phyloP scores from a whole-genome alignment of 2,888 invertebrate species.

The Parelbella ahira region DNA sequence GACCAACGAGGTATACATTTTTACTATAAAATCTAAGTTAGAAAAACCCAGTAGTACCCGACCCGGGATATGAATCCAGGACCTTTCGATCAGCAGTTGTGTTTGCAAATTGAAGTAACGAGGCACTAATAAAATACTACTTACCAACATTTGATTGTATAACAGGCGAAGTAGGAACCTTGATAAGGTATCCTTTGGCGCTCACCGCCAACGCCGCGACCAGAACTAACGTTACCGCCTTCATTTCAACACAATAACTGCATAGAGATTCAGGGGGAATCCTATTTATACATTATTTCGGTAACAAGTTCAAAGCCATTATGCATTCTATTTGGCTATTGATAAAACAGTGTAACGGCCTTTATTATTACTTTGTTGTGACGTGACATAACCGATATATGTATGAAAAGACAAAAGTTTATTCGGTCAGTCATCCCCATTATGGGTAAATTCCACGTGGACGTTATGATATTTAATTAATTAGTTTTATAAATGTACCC shows the following conservation, averaged over 20 bases:
- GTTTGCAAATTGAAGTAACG: no score
- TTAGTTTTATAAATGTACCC: no score
- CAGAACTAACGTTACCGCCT: slow-evolving; percentile 46
- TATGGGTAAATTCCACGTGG: background rate
- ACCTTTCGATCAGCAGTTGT: no score
- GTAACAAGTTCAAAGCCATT: slow-evolving; percentile 41
- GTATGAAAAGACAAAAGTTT: slow-evolving; percentile 40
- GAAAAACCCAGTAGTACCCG: no score
- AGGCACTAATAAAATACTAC: no score
- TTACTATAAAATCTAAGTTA: no score
- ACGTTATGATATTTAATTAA: no score
- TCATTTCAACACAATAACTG: slow-evolving; percentile 45
- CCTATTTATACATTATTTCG: slow-evolving; percentile 30
- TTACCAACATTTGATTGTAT: slow-evolving; percentile 34
- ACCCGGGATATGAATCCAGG: no score
- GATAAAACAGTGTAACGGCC: slow-evolving; percentile 56
- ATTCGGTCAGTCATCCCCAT: slow-evolving; percentile 38
- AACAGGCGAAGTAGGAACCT: slow-evolving; percentile 46
- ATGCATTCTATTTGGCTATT: slow-evolving; percentile 37
- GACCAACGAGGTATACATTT: no score
- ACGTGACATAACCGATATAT: slow-evolving; percentile 23
- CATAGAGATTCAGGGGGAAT: slow-evolving; percentile 1
- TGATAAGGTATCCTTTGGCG: slow-evolving; percentile 54
- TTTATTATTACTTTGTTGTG: slow-evolving; percentile 31
- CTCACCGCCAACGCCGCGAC: slow-evolving; percentile 35